phyloP scores from a whole-genome alignment of 2,888 invertebrate species.

The Dicroscelio sp. region DNA sequence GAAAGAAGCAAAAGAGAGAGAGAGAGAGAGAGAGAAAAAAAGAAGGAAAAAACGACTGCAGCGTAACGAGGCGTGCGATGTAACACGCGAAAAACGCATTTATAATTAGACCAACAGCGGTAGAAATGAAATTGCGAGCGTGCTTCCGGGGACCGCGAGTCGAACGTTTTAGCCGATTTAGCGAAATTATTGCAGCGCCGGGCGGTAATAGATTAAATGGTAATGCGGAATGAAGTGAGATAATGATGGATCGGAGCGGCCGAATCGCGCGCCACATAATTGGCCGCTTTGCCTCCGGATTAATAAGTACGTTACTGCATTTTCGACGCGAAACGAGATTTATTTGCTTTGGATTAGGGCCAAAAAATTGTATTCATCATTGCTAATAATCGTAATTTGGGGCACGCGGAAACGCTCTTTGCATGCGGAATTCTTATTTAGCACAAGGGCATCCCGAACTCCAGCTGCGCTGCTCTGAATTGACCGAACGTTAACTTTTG shows the following conservation, averaged over 20 bases:
- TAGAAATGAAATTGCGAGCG: conserved; percentile 71
- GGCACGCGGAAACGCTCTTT: too few relatives aligned
- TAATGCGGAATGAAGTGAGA: conserved; percentile 44
- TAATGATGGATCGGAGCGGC: conserved; percentile 55
- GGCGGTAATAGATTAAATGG: conserved; percentile 59
- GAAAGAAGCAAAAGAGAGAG: background rate
- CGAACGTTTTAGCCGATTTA: conserved; percentile 58
- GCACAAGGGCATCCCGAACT: too few relatives aligned
- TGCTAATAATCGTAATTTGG: too few relatives aligned
- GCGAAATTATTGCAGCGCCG: conserved; percentile 44
- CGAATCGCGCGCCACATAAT: conserved; percentile 28
- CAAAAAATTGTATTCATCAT: too few relatives aligned
- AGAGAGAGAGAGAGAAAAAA: background rate
- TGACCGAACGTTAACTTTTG: too few relatives aligned
- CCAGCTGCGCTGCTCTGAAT: too few relatives aligned
- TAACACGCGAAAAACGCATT: conserved; percentile 77
- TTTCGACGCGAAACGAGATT: conserved; percentile 49
- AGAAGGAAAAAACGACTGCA: conserved; percentile 59
- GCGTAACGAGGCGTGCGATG: conserved; percentile 75
- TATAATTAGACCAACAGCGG: conserved; percentile 73
- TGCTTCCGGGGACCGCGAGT: conserved; percentile 72
- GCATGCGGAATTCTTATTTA: too few relatives aligned
- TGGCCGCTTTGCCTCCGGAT: conserved; percentile 45
- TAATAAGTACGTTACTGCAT: conserved; percentile 51
- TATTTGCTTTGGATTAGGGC: too few relatives aligned